phyloP scores from a whole-genome alignment of 2,113 vertebrate genomes.

The Uria aalge region DNA sequence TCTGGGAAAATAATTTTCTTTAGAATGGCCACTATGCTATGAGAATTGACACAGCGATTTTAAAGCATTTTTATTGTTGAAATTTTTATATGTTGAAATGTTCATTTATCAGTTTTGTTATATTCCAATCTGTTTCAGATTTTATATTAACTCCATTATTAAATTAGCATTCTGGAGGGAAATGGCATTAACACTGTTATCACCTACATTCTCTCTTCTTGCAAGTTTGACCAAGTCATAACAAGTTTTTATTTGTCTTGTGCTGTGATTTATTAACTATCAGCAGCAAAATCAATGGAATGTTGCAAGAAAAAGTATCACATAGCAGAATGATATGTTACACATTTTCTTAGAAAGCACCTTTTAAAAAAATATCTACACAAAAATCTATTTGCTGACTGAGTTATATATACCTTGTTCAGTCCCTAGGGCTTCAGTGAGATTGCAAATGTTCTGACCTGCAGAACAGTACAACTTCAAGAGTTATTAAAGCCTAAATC shows the following conservation, averaged over 20 bases:
- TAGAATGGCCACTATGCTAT: neutral
- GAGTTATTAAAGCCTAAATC: neutral
- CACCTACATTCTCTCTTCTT: neutral
- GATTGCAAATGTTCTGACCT: neutral
- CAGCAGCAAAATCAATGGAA: neutral
- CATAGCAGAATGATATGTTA: neutral
- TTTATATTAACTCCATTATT: neutral
- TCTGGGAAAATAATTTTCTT: neutral
- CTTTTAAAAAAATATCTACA: neutral
- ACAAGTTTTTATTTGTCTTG: neutral
- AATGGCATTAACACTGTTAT: neutral
- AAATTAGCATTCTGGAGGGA: neutral
- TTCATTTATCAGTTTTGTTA: neutral
- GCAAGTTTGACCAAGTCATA: neutral
- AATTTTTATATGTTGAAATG: neutral
- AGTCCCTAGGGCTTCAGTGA: neutral
- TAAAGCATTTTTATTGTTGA: neutral
- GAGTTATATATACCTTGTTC: neutral
- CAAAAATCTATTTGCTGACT: neutral
- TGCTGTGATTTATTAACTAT: neutral
- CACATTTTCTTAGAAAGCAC: neutral
- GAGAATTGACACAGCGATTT: neutral
- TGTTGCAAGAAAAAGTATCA: neutral
- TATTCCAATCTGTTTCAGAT: neutral
- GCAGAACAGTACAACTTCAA: neutral